Conservation (phyloP, 2,888 invertebrate species). For the Acleris emargana region DNA sequence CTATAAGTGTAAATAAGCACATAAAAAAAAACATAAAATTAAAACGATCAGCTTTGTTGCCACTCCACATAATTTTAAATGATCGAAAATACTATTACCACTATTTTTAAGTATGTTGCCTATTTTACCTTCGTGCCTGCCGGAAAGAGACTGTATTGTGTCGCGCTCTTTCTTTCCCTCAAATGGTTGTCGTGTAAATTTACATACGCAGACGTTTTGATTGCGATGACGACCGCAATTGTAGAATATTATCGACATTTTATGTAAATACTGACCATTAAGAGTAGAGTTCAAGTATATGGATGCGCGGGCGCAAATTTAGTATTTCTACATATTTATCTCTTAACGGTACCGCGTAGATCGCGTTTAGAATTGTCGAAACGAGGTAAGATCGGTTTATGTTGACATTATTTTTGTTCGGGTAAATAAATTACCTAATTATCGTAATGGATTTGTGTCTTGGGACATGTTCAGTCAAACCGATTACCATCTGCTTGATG, state of each 20-base stretch:
- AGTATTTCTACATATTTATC: constrained; percentile 56
- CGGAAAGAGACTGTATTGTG: constrained; percentile 31
- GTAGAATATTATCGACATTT: constrained; percentile 70
- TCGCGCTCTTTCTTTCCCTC: constrained; percentile 34
- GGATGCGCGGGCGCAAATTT: constrained; percentile 67
- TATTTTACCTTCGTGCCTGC: constrained; percentile 11
- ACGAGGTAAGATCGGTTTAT: constrained; percentile 35
- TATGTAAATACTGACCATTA: constrained; percentile 67
- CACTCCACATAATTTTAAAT: neutral
- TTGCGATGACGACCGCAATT: constrained; percentile 66
- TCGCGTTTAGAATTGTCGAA: constrained; percentile 46
- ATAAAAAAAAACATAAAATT: neutral
- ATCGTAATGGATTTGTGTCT: constrained; percentile 34
- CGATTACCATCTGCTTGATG: constrained; percentile 26
- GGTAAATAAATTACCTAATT: constrained; percentile 37
- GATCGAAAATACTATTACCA: neutral
- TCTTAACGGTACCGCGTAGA: constrained; percentile 54
- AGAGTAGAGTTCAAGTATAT: constrained; percentile 43
- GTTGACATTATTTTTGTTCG: constrained; percentile 26
- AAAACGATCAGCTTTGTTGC: neutral
- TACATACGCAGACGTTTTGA: constrained; percentile 58
- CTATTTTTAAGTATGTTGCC: constrained; percentile 9
- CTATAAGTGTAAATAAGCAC: no score
- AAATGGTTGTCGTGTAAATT: constrained; percentile 52
- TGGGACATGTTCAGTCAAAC: constrained; percentile 21